Conservation (phyloP, 2,113 vertebrate species). For the Okapia johnstoni region DNA sequence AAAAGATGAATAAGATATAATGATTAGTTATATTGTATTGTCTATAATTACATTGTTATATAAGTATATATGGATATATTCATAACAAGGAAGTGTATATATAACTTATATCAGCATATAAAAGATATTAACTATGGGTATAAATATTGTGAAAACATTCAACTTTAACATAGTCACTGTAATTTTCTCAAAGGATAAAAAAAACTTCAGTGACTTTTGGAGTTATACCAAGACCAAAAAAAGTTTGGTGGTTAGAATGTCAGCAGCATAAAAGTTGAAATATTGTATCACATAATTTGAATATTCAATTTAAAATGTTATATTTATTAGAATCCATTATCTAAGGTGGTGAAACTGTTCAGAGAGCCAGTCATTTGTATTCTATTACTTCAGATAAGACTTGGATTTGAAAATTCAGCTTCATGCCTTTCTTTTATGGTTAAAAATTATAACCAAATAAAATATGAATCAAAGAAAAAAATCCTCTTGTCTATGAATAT, state of each 20-base stretch:
- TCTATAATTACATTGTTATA: neutral
- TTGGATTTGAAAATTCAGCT: neutral
- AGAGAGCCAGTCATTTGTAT: neutral
- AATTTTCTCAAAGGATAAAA: neutral
- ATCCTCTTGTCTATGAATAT: neutral
- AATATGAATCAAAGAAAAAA: neutral
- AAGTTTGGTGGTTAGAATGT: neutral
- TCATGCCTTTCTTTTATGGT: neutral
- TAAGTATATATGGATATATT: neutral
- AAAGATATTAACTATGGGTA: neutral
- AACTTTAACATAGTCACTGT: neutral
- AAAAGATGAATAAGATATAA: neutral
- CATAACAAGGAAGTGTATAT: neutral
- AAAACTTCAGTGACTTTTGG: neutral
- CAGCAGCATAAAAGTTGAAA: neutral
- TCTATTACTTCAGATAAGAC: neutral
- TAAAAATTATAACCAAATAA: neutral
- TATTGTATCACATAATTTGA: neutral
- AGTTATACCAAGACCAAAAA: neutral
- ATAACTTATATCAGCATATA: neutral
- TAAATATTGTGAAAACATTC: neutral
- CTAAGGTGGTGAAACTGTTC: neutral
- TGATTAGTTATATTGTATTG: neutral
- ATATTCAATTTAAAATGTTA: neutral
- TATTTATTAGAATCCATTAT: neutral